Conservation (phyloP, 2,797 vertebrate genomes). For the Hydrophis major region DNA sequence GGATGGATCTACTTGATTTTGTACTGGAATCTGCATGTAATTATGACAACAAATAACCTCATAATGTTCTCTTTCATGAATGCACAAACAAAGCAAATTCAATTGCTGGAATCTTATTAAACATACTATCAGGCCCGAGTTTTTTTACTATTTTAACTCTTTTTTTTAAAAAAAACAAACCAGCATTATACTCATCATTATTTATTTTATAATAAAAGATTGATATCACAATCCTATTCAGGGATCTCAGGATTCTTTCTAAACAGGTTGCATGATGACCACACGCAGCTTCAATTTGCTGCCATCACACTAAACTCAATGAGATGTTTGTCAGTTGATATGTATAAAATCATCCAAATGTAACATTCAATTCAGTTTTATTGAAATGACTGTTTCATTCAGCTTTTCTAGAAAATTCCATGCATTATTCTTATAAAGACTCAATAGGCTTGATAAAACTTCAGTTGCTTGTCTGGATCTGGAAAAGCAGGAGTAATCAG, state of each 20-base stretch:
- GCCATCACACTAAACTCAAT: neutral
- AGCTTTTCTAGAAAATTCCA: neutral
- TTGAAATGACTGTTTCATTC: neutral
- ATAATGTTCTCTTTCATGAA: constrained; percentile 29
- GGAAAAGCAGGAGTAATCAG: neutral
- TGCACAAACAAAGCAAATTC: neutral
- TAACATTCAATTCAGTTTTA: neutral
- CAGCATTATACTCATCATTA: neutral
- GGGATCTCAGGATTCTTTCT: neutral
- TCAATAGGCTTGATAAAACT: constrained; percentile 11
- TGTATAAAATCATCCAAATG: neutral
- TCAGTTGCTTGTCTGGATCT: neutral
- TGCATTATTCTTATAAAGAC: neutral
- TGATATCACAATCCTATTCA: neutral
- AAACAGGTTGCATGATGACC: neutral
- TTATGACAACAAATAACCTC: constrained; percentile 50
- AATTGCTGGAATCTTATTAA: constrained; percentile 12
- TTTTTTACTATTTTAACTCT: neutral
- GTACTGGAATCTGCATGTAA: constrained; percentile 53
- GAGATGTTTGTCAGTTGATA: neutral
- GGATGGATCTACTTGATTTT: constrained; percentile 49
- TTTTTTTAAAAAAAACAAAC: neutral
- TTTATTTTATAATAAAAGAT: neutral
- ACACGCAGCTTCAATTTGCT: neutral
- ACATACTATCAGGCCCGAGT: neutral